Conservation (phyloP, 1,140 invertebrate species). For the Metopolophium dirhodum region DNA sequence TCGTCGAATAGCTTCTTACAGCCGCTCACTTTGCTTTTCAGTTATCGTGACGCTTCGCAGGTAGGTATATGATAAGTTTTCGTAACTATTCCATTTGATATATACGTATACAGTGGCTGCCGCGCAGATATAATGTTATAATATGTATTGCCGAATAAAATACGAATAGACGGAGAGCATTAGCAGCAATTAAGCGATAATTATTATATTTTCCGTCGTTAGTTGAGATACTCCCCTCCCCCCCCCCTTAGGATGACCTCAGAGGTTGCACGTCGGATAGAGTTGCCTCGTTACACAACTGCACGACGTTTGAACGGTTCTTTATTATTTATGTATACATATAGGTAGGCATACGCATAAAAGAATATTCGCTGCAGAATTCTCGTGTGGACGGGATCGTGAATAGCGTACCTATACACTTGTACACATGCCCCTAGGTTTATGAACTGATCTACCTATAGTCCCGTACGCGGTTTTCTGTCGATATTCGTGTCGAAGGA, state of each 20-base stretch:
- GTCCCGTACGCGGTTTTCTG: neutral
- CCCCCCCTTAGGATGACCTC: slow-evolving; percentile 14
- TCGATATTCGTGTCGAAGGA: neutral
- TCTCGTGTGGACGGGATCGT: neutral
- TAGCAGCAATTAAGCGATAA: slow-evolving; percentile 52
- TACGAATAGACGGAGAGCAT: neutral
- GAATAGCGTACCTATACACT: neutral
- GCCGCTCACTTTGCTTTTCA: neutral
- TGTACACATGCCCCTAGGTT: neutral
- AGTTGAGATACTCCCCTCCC: neutral
- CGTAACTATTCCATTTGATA: slow-evolving; percentile 13
- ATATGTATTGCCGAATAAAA: slow-evolving; percentile 16
- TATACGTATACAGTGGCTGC: neutral
- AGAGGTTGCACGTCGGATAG: slow-evolving; percentile 8
- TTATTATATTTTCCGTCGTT: slow-evolving; percentile 17
- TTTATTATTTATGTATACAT: slow-evolving; percentile 11
- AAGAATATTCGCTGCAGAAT: neutral
- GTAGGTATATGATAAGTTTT: slow-evolving; percentile 1
- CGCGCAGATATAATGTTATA: neutral
- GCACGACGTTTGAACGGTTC: slow-evolving; percentile 36
- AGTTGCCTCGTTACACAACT: slow-evolving; percentile 15
- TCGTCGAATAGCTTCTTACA: neutral
- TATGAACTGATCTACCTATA: neutral
- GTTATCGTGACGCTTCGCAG: slow-evolving; percentile 3
- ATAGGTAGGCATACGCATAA: neutral